Evolutionary conservation across 1,140 invertebrate species (phyloP), one percentile per base, ranked within the genome.

Genomic region (Oreohelix idahoensis): DNA sequence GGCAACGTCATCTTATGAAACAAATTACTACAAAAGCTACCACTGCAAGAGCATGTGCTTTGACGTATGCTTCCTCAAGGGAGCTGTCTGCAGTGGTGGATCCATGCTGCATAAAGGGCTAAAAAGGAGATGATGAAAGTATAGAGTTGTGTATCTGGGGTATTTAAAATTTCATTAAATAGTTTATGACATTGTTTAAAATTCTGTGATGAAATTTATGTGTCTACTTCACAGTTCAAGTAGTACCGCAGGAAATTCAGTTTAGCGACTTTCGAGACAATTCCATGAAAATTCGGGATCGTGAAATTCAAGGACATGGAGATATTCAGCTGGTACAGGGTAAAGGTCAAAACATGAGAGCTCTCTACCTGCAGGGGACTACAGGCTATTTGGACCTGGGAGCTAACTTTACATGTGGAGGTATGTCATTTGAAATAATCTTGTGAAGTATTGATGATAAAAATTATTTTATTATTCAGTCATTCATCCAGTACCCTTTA

Each of bases 321-420:
- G 63, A 80, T 26, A 29, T 83, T 8, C 70, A 20, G 23, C 23
- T 85, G 11, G 70, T 49, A 13, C 70, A 74, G 0, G 84, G 84
- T 17, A 58, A 80, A 63, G 51, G 81, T 35, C 32, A 35, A 36
- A 58, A 53, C 39, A 79, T 75, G 23, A 51, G 32, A 66, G 84
- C 81, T n/a, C 4, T 83, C 0, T 83, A 83, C 49, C 81, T 85
- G 32, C 32, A 45, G n/a, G 84, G 84, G 0, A 32, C 23, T 13
- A 81, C n/a, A 26, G 36, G 78, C 11, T 85, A 83, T 78, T 38
- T 85, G 38, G 84, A 85, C 36, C 42, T 85, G 17, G 84, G 84
- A 20, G 10, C 49, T n/a, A 83, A 85, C 78, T 85, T 85, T 70
- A 85, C 81, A 29, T 85, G 84, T 51, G 80, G 80, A 23, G 90